Conservation (phyloP, 2,888 invertebrate species). For the Micoletzkya japonica region DNA sequence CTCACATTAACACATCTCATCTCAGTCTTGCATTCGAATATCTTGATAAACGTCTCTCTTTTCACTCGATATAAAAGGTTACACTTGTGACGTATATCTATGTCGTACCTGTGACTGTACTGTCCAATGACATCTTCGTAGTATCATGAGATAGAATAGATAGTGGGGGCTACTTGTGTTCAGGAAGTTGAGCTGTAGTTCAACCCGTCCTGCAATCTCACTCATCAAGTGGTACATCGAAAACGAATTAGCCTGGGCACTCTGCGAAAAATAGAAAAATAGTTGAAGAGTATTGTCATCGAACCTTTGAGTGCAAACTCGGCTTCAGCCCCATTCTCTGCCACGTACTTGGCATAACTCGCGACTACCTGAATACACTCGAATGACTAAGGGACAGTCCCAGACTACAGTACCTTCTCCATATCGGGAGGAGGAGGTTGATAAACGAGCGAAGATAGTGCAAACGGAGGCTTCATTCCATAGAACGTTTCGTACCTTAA, state of each 20-base stretch:
- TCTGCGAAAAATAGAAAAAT: background rate
- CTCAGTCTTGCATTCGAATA: too few species aligned
- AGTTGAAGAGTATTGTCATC: background rate
- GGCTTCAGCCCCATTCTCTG: constrained; percentile 90
- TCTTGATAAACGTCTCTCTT: too few species aligned
- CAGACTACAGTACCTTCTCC: constrained; percentile 8
- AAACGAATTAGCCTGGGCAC: background rate
- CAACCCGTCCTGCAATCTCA: constrained; percentile 36
- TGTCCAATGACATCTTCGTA: constrained; percentile 21
- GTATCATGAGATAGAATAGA: constrained; percentile 17
- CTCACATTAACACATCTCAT: too few species aligned
- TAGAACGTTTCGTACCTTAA: constrained; percentile 21
- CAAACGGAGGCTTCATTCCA: constrained; percentile 12
- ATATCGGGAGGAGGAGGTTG: constrained; percentile 25
- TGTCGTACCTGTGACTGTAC: constrained; percentile 2
- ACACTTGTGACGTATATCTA: too few species aligned
- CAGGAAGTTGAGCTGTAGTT: constrained; percentile 46
- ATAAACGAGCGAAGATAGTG: constrained; percentile 10
- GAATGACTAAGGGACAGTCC: background rate
- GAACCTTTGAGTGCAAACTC: constrained; percentile 71
- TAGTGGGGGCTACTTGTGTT: constrained; percentile 29
- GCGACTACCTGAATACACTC: constrained; percentile 75
- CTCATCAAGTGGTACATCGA: too few species aligned
- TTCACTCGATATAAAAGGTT: too few species aligned
- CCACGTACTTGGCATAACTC: constrained; percentile 94